Conservation (phyloP, 2,113 vertebrate genomes). For the Porphyrio hochstetteri region DNA sequence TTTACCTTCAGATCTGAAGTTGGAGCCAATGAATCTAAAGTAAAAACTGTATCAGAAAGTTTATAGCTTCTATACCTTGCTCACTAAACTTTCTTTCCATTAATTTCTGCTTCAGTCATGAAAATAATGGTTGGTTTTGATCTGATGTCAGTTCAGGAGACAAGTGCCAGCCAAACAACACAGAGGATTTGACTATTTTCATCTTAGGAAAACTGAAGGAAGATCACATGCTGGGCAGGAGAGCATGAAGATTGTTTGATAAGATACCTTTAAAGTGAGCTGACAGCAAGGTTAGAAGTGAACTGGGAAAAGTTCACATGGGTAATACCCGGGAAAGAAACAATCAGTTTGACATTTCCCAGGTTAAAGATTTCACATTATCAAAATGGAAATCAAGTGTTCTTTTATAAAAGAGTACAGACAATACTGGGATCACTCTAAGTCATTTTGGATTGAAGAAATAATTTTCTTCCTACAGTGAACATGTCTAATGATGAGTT, state of each 20-base stretch:
- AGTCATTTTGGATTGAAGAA: background rate
- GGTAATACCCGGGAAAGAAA: conserved; percentile 7
- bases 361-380: conserved; percentile 25
- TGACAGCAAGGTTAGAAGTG: conserved; percentile 28
- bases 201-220: conserved; percentile 11
- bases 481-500: background rate
- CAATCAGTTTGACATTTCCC: conserved; percentile 26
- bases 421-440: background rate
- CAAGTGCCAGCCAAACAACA: background rate
- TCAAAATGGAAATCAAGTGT: conserved; percentile 12
- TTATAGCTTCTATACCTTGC: background rate
- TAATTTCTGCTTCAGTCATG: background rate
- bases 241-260: conserved; percentile 25
- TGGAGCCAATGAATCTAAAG: background rate
- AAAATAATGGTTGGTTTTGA: background rate
- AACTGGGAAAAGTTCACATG: background rate
- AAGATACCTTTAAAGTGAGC: conserved; percentile 40
- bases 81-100: background rate
- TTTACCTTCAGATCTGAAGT: background rate
- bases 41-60: background rate
- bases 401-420: background rate
- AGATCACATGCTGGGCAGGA: background rate
- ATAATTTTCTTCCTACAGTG: background rate
- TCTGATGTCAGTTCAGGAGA: background rate
- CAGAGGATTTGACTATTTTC: background rate